Percentiles rank a stretch among this genome's conserved stretches.
Evolutionary conservation across 2,888 invertebrate species (phyloP).

Genomic region (Lacanobia wlatinum): DNA sequence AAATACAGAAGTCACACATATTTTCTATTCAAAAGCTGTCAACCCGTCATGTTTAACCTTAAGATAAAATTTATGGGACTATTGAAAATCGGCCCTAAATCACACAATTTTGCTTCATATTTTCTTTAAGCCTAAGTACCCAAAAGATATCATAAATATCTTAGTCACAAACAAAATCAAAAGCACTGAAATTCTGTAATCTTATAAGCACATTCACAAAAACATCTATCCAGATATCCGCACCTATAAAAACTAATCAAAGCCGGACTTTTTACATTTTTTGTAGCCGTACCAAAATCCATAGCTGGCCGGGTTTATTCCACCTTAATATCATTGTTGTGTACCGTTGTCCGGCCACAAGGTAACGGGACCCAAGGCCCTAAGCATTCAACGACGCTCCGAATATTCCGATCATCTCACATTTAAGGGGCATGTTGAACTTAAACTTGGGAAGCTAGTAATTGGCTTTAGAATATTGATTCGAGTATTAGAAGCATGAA

Average conservation of each 20-base stretch:
- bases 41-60: no score
- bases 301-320: constrained; percentile 72
- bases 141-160: background rate
- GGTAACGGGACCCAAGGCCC: constrained; percentile 84
- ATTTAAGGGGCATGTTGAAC: constrained; percentile 55
- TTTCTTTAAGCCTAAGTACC: background rate
- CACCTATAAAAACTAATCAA: constrained; percentile 36
- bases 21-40: no score
- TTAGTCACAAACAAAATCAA: background rate
- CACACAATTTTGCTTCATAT: no score
- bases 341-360: constrained; percentile 79
- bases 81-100: no score
- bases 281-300: constrained; percentile 66
- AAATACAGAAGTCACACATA: no score
- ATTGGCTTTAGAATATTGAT: constrained; percentile 49
- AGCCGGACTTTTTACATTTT: constrained; percentile 31
- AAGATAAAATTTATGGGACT: no score
- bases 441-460: constrained; percentile 12
- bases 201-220: constrained; percentile 13
- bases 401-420: constrained; percentile 73
- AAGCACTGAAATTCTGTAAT: background rate
- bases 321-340: constrained; percentile 76
- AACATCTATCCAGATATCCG: constrained; percentile 19
- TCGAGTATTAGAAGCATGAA: constrained; percentile 32
- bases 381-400: constrained; percentile 73